Conservation (phyloP, 2,797 vertebrate species). For the Scolopax bukidnonensis region DNA sequence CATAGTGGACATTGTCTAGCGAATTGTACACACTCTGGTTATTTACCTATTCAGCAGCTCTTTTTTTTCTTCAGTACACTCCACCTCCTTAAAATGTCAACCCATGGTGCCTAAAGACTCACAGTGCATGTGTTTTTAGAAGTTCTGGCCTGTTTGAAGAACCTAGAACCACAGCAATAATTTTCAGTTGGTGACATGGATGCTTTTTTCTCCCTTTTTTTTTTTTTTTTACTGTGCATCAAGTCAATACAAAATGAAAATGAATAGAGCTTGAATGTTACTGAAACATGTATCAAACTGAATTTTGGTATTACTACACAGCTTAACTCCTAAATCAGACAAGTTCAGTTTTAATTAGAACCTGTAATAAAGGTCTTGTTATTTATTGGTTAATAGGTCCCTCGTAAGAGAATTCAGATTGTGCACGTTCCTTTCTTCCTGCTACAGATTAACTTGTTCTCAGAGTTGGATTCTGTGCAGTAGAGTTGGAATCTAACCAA, state of each 20-base stretch:
- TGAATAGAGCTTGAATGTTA: background rate
- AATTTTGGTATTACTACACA: background rate
- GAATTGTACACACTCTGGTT: background rate
- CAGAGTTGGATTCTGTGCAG: background rate
- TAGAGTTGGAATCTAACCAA: background rate
- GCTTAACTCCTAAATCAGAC: background rate
- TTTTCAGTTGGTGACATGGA: background rate
- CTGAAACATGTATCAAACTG: background rate
- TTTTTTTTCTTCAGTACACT: background rate
- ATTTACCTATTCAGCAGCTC: background rate
- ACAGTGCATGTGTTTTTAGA: background rate
- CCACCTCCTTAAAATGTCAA: background rate
- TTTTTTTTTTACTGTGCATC: background rate
- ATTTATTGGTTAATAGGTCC: constrained; percentile 25
- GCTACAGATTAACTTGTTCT: constrained; percentile 20
- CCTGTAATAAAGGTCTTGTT: background rate
- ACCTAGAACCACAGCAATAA: background rate
- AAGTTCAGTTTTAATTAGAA: background rate
- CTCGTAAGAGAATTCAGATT: background rate
- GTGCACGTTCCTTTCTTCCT: constrained; percentile 17
- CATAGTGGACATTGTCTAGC: background rate
- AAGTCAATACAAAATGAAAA: background rate
- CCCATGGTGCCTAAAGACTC: background rate
- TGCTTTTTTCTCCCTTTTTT: background rate
- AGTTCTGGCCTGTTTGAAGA: background rate